phyloP scores from a whole-genome alignment of 2,797 vertebrate species.

The Nothura maculosa region DNA sequence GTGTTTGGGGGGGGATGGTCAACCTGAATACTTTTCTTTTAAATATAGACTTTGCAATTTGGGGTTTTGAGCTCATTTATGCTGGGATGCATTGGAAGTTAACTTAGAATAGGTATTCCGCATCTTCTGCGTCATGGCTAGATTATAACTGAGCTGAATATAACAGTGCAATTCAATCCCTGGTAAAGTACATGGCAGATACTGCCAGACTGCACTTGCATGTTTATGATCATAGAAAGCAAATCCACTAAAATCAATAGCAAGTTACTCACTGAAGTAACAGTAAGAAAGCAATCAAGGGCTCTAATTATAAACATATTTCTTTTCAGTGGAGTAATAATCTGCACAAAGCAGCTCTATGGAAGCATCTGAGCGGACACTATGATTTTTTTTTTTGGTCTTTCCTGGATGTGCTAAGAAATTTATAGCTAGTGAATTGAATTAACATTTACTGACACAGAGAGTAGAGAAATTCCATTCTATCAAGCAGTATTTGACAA shows the following conservation, averaged over 20 bases:
- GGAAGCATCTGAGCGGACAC: not conserved
- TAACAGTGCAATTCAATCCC: not conserved
- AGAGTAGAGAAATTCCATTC: not conserved
- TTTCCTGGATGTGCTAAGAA: not conserved
- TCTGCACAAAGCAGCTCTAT: not conserved
- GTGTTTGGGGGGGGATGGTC: not conserved
- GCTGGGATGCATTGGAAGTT: not conserved
- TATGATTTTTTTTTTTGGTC: not conserved
- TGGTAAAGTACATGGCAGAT: not conserved
- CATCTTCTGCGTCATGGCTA: not conserved
- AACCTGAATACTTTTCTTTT: not conserved
- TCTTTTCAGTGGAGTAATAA: constrained; percentile 14
- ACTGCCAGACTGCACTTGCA: not conserved
- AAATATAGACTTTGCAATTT: not conserved
- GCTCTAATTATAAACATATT: constrained; percentile 16
- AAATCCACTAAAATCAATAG: constrained; percentile 31
- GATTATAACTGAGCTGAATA: not conserved
- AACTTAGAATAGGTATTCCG: not conserved
- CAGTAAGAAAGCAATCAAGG: not conserved
- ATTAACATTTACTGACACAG: not conserved
- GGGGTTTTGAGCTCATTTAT: accelerated
- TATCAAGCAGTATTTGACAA: not conserved
- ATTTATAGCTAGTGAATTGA: not conserved
- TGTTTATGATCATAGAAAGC: not conserved
- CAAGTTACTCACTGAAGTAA: not conserved